Conservation (phyloP, 2,113 vertebrate genomes). For the Taxidea taxus region DNA sequence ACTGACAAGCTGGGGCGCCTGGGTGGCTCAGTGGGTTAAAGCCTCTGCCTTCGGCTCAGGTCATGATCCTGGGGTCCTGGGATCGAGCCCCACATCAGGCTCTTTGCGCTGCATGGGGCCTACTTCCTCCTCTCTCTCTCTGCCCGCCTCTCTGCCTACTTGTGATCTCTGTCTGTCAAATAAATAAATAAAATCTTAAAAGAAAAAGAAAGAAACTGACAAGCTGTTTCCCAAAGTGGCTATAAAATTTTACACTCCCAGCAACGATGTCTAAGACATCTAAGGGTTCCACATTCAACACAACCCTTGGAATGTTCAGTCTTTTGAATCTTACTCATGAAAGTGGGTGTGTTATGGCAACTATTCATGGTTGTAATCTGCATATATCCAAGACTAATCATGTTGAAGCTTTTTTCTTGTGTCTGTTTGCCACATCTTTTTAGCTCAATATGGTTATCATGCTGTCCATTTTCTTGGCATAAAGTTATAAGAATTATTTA, state of each 20-base stretch:
- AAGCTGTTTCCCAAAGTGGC: not conserved
- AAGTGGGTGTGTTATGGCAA: not conserved
- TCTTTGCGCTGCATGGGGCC: too few species aligned
- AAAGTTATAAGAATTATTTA: not conserved
- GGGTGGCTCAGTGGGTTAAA: too few species aligned
- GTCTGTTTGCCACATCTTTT: not conserved
- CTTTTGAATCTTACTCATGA: not conserved
- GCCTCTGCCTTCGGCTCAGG: too few species aligned
- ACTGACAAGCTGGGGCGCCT: not conserved
- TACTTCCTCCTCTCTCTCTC: too few species aligned
- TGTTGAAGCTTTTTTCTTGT: not conserved
- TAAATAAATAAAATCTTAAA: too few species aligned
- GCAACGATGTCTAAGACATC: not conserved
- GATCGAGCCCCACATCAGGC: too few species aligned
- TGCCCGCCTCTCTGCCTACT: too few species aligned
- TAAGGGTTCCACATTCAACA: not conserved
- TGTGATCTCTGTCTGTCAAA: too few species aligned
- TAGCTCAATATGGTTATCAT: not conserved
- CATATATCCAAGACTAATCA: not conserved
- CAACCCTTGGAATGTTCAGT: not conserved
- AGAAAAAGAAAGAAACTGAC: too few species aligned
- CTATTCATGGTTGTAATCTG: not conserved
- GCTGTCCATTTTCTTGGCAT: not conserved
- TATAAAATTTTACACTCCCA: not conserved
- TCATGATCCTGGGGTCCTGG: too few species aligned